A percentile compares a stretch with the other conserved stretches of the same genome.
phyloP scores from a whole-genome alignment of 2,888 invertebrate genomes.

The Leuctra nigra region DNA sequence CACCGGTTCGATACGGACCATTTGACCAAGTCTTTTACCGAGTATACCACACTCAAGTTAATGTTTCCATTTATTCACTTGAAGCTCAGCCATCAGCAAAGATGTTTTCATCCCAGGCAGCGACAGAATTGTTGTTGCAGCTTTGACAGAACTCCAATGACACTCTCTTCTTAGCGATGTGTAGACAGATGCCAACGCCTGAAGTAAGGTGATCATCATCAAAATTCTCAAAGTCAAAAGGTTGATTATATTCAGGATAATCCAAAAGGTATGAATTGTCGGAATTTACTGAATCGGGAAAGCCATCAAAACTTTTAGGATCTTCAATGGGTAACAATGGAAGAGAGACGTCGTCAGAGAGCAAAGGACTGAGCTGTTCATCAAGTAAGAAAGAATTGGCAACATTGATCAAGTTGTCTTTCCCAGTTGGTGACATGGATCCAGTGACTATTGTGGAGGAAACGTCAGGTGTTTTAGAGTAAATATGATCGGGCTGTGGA shows the following conservation, averaged over 20 bases:
- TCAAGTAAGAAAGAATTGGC: background rate
- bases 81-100: background rate
- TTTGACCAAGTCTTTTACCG: background rate
- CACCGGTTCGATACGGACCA: slow-evolving; percentile 13
- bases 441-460: background rate
- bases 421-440: background rate
- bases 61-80: background rate
- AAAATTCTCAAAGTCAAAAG: background rate
- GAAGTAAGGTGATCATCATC: slow-evolving; percentile 11
- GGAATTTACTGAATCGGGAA: background rate
- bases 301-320: background rate
- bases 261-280: background rate
- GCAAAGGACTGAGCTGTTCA: background rate
- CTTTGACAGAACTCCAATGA: slow-evolving; percentile 51
- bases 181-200: slow-evolving; percentile 49
- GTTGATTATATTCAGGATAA: background rate
- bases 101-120: slow-evolving; percentile 3
- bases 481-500: slow-evolving; percentile 9
- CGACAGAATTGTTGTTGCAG: slow-evolving; percentile 45
- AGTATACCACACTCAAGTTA: background rate
- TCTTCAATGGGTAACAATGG: background rate
- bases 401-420: background rate
- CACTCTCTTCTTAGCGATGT: slow-evolving; percentile 48
- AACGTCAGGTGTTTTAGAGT: slow-evolving; percentile 3
- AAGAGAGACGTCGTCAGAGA: background rate